Conservation (phyloP, 2,888 invertebrate species). For the Drosophila mimica region DNA sequence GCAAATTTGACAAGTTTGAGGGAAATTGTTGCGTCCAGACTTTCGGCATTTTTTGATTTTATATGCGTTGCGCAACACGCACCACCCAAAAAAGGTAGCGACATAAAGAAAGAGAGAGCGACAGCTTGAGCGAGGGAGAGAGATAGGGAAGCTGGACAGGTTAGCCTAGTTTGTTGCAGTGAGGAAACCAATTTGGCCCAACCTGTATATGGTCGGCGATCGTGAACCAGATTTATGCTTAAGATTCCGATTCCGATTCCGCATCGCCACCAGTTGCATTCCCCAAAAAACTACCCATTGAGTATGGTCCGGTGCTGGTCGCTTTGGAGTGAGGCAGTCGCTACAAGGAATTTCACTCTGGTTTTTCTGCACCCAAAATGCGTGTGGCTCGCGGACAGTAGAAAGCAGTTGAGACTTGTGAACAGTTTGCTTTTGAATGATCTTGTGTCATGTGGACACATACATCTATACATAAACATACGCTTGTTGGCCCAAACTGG, state of each 20-base stretch:
- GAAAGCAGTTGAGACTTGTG: constrained; percentile 44
- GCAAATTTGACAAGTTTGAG: constrained; percentile 58
- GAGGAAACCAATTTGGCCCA: constrained; percentile 52
- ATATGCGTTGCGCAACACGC: constrained; percentile 52
- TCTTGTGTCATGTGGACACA: constrained; percentile 28
- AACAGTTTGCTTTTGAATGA: constrained; percentile 32
- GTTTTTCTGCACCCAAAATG: constrained; percentile 42
- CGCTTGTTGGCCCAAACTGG: constrained; percentile 40
- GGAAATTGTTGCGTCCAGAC: constrained; percentile 55
- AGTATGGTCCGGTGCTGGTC: constrained; percentile 35
- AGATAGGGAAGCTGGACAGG: constrained; percentile 38
- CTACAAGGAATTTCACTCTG: constrained; percentile 61
- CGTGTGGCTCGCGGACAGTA: constrained; percentile 19
- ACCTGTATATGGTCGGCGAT: constrained; percentile 46
- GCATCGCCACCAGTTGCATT: constrained; percentile 37
- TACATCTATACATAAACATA: neutral
- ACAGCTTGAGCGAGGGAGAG: neutral
- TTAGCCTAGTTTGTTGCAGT: constrained; percentile 50
- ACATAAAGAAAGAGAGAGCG: neutral
- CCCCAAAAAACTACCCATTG: constrained; percentile 35
- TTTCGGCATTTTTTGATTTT: constrained; percentile 30
- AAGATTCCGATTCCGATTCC: constrained; percentile 41
- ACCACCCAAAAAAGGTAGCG: constrained; percentile 46
- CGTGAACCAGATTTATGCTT: constrained; percentile 51
- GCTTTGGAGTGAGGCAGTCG: constrained; percentile 14